Base-by-base conservation (phyloP, 2,113 vertebrate genomes). In the Chloropsis cyanopogon region DNA sequence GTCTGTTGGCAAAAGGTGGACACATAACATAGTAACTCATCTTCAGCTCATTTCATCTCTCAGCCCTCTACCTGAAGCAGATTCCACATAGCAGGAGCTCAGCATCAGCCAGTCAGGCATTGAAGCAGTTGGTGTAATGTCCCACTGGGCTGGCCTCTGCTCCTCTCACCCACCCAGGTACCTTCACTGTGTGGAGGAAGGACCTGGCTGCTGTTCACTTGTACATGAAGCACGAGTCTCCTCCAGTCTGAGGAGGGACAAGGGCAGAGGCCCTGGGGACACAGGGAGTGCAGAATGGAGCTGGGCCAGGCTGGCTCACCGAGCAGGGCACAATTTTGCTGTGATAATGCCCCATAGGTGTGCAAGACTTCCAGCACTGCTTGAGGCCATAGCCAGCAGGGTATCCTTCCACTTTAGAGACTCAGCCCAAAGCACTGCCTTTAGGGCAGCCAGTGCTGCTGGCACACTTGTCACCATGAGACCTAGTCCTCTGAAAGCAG, bases 361-460 rank as follows among this genome's bases (percentile, higher is more conserved):
- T 12, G 15, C 46, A 53, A 39, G 56, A 56, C 33, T 66, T 72
- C 26, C 59, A 82, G 31, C 9, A 29, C 18, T 18, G 23, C 63
- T 47, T 29, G 60, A 84, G 57, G 46, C 11, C 12, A 11, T 8
- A 41, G 33, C 47, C 35, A 59, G 33, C 41, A 42, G n/a, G 8
- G 9, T 29, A 17, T 12, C 24, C 37, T 65, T 52, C 35, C 47
- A 63, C 23, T 84, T 69, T 0, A 61, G 25, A 63, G 24, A 16
- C 24, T 12, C 29, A 82, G n/a, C 19, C 39, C 23, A 7, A 41
- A 72, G 56, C 0, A 0, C 0, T 68, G 53, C 49, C 41, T 70
- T 49, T 33, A 57, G 50, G 50, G 69, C 33, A 92, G 71, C 8
- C 33, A 50, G 37, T 72, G 68, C 64, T 81, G 80, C 72, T 70